These are phyloP conservation scores for Axis porcinus DNA, from an alignment of 2,113 vertebrate species.

Conservation along the genomic window DNA sequence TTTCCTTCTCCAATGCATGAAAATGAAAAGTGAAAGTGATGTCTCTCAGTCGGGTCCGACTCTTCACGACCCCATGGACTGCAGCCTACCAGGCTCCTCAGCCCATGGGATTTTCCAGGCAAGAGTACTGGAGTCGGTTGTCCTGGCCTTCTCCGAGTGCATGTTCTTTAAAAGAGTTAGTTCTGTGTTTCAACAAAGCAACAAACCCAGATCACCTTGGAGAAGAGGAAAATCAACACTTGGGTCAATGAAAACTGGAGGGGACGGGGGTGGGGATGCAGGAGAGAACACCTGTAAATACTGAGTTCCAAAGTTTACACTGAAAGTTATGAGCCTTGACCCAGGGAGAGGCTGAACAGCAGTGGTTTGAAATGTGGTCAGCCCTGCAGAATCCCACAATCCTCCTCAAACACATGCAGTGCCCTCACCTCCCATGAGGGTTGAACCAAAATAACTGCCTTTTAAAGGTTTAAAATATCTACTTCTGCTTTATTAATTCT, in stretches of 20 bases:
- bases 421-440: background rate
- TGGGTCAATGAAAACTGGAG: background rate
- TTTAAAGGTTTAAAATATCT: background rate
- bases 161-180: background rate
- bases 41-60: too few species aligned
- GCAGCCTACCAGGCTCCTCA: too few species aligned
- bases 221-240: background rate
- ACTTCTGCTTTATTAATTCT: background rate
- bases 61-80: too few species aligned
- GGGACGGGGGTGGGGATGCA: accelerated
- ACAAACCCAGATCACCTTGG: background rate
- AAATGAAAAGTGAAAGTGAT: too few species aligned
- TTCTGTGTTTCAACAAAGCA: background rate
- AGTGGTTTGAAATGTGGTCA: background rate
- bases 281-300: background rate
- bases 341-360: background rate
- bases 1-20: too few species aligned
- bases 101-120: too few species aligned
- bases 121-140: too few species aligned
- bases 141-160: background rate
- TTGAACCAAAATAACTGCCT: background rate
- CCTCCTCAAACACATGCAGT: accelerated
- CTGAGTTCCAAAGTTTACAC: background rate
- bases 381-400: background rate
- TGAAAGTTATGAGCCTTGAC: background rate